Percentiles rank a stretch among this genome's conserved stretches.
Evolutionary conservation across 2,113 vertebrate genomes (phyloP).

Genomic region (Callopanchax toddi): DNA sequence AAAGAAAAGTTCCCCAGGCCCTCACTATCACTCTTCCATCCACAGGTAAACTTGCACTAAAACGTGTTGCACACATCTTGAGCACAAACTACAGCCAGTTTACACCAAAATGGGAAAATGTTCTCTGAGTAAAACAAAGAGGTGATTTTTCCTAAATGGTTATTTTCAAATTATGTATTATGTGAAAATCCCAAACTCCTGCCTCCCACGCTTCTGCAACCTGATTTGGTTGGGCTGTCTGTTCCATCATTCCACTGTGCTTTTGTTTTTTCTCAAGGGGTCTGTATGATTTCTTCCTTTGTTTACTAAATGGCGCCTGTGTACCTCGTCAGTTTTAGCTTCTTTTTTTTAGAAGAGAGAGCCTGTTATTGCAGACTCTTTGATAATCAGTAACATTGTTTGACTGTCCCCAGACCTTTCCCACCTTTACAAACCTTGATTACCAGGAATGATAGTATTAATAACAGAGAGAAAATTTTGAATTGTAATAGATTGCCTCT

Average conservation of each 20-base stretch:
- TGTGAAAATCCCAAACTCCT: slow-evolving; percentile 65
- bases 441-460: slow-evolving; percentile 79
- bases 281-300: slow-evolving; percentile 78
- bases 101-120: slow-evolving; percentile 36
- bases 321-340: slow-evolving; percentile 64
- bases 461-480: slow-evolving; percentile 77
- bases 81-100: slow-evolving; percentile 35
- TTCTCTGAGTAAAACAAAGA: slow-evolving; percentile 39
- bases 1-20: slow-evolving; percentile 98
- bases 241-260: slow-evolving; percentile 64
- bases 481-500: slow-evolving; percentile 74
- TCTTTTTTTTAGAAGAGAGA: slow-evolving; percentile 67
- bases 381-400: slow-evolving; percentile 81
- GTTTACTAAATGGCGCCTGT: slow-evolving; percentile 75
- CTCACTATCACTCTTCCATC: slow-evolving; percentile 92
- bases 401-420: slow-evolving; percentile 70
- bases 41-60: slow-evolving; percentile 85
- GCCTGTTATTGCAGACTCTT: slow-evolving; percentile 69
- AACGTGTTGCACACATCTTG: slow-evolving; percentile 16
- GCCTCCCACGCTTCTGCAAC: slow-evolving; percentile 69
- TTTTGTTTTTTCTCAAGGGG: slow-evolving; percentile 77
- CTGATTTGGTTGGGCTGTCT: slow-evolving; percentile 61
- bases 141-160: slow-evolving; percentile 59
- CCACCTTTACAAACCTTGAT: slow-evolving; percentile 72
- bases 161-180: slow-evolving; percentile 64